phyloP scores from a whole-genome alignment of 2,888 invertebrate species.

The Rhogogaster chlorosoma region DNA sequence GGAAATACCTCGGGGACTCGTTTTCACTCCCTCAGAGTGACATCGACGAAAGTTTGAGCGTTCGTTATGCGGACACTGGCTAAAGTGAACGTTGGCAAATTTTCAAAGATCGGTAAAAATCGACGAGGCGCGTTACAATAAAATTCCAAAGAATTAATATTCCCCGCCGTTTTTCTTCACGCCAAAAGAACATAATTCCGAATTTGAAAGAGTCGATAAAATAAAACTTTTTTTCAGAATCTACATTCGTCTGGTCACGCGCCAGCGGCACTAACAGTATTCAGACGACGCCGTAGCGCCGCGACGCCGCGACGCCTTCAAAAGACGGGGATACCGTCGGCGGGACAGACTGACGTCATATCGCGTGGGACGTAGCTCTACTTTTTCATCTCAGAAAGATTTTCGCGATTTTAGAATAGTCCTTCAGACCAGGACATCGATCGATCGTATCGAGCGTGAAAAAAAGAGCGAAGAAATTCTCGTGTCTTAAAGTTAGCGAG shows the following conservation, averaged over 20 bases:
- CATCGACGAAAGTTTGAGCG: neutral
- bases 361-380: neutral
- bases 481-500: neutral
- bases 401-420: neutral
- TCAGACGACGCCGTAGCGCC: constrained; percentile 64
- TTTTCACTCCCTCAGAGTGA: neutral
- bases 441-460: neutral
- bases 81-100: neutral
- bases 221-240: neutral
- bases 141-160: neutral
- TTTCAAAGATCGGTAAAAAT: neutral
- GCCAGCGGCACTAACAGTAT: constrained; percentile 66
- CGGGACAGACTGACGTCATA: constrained; percentile 32
- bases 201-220: constrained; percentile 17
- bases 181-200: neutral
- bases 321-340: constrained; percentile 53
- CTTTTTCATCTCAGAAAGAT: neutral
- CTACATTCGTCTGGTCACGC: constrained; percentile 36
- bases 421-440: neutral
- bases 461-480: neutral
- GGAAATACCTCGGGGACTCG: constrained; percentile 6
- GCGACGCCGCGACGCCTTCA: constrained; percentile 45
- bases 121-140: too few species aligned
- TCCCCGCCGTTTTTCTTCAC: neutral
- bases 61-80: neutral